These are phyloP conservation scores for Microplitis manilae DNA, from an alignment of 2,888 invertebrate genomes.

Conservation along the genomic window DNA sequence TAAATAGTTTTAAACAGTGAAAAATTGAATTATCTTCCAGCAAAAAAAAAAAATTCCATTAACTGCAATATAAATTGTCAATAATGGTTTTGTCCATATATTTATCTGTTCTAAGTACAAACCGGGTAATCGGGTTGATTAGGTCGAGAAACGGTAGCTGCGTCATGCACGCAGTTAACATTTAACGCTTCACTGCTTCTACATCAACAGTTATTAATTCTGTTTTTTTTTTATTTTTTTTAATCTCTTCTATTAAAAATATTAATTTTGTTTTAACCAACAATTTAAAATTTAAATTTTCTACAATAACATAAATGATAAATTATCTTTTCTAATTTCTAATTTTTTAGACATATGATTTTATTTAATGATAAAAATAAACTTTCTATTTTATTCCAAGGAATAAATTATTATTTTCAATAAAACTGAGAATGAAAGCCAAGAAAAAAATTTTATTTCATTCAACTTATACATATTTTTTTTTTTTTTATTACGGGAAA, in stretches of 20 bases:
- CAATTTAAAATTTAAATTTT: background rate
- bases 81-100: background rate
- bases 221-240: background rate
- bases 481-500: too few species aligned
- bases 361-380: slow-evolving; percentile 12
- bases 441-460: background rate
- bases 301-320: background rate
- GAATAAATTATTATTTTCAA: background rate
- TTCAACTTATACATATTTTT: too few species aligned
- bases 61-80: background rate
- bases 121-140: slow-evolving; percentile 3
- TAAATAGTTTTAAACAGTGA: background rate
- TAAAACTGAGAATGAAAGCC: background rate
- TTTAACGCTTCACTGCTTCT: slow-evolving; percentile 22
- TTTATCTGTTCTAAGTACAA: background rate
- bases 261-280: background rate
- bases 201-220: slow-evolving; percentile 3
- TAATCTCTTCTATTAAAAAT: background rate
- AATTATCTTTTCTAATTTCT: background rate
- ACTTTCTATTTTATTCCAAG: background rate
- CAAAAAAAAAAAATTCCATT: background rate
- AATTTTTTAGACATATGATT: slow-evolving; percentile 1
- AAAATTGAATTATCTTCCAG: background rate
- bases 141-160: slow-evolving; percentile 44
- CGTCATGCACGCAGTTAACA: slow-evolving; percentile 29